phyloP scores from a whole-genome alignment of 2,797 vertebrate genomes.

The Pagetopsis macropterus region DNA sequence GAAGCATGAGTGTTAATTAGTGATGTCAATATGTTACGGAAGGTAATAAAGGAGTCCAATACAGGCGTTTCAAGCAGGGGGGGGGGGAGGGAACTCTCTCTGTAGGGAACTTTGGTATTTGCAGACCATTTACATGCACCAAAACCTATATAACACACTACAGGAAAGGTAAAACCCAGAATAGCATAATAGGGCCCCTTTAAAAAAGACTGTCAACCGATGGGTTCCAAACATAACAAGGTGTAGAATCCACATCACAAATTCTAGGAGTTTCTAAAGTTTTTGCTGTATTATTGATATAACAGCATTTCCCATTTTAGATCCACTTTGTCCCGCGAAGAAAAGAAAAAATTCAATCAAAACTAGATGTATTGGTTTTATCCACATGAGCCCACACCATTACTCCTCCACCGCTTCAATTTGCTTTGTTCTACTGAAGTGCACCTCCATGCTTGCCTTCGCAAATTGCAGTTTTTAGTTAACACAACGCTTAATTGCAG shows the following conservation, averaged over 20 bases:
- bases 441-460: conserved; percentile 69
- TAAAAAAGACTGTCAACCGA: too few relatives aligned
- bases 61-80: too few relatives aligned
- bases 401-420: conserved; percentile 36
- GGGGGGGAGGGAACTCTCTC: too few relatives aligned
- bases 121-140: too few relatives aligned
- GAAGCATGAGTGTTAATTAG: too few relatives aligned
- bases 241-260: conserved; percentile 12
- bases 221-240: too few relatives aligned
- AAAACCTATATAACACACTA: too few relatives aligned
- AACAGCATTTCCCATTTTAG: conserved; percentile 18
- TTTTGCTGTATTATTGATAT: not conserved
- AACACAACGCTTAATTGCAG: conserved; percentile 77
- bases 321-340: not conserved
- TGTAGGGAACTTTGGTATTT: too few relatives aligned
- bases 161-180: too few relatives aligned
- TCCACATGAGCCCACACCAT: conserved; percentile 10
- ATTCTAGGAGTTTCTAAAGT: not conserved
- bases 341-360: conserved; percentile 29
- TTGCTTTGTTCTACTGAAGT: conserved; percentile 64
- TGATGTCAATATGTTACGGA: too few relatives aligned
- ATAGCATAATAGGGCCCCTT: too few relatives aligned
- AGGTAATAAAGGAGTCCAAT: too few relatives aligned
- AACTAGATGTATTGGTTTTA: conserved; percentile 40
- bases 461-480: conserved; percentile 80